Evolutionary conservation across 2,113 vertebrate genomes (phyloP).

Genomic region (Heterochromis multidens): DNA sequence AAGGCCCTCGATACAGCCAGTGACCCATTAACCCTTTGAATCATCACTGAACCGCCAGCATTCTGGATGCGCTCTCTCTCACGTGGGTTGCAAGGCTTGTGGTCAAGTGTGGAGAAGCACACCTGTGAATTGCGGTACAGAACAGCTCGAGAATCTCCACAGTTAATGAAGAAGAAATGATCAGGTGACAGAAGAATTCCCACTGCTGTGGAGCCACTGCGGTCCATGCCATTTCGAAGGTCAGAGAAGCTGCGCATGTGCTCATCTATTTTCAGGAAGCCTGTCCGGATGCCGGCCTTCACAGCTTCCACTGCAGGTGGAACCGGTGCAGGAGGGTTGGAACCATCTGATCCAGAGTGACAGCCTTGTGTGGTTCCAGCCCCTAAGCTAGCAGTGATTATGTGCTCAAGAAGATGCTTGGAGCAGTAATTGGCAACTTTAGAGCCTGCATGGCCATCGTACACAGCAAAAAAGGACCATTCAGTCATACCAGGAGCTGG

Average conservation of each 20-base stretch:
- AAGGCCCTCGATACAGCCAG: constrained; percentile 95
- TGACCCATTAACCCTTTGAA: constrained; percentile 97
- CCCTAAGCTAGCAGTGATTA: constrained; percentile 74
- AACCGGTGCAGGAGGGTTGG: constrained; percentile 60
- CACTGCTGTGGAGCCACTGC: constrained; percentile 96
- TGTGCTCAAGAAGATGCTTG: constrained; percentile 94
- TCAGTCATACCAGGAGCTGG: constrained; percentile 86
- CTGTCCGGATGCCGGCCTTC: constrained; percentile 91
- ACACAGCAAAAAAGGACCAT: constrained; percentile 99
- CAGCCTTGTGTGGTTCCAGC: background rate
- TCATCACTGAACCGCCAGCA: constrained; percentile 98
- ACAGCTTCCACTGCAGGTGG: constrained; percentile 87
- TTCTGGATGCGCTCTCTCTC: constrained; percentile 98
- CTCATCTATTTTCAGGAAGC: constrained; percentile 97
- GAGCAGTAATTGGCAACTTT: constrained; percentile 97
- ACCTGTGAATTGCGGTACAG: constrained; percentile 90
- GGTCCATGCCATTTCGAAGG: constrained; percentile 96
- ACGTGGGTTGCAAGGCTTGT: constrained; percentile 97
- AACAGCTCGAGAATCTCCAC: constrained; percentile 94
- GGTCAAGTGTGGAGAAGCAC: constrained; percentile 97
- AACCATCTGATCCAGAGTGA: constrained; percentile 68
- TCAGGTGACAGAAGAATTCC: constrained; percentile 92
- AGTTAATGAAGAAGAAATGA: constrained; percentile 97
- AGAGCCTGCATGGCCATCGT: constrained; percentile 97
- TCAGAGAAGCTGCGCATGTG: constrained; percentile 99